These are phyloP conservation scores for Rhagonycha fulva DNA, from an alignment of 2,888 invertebrate species.

Conservation along the genomic window DNA sequence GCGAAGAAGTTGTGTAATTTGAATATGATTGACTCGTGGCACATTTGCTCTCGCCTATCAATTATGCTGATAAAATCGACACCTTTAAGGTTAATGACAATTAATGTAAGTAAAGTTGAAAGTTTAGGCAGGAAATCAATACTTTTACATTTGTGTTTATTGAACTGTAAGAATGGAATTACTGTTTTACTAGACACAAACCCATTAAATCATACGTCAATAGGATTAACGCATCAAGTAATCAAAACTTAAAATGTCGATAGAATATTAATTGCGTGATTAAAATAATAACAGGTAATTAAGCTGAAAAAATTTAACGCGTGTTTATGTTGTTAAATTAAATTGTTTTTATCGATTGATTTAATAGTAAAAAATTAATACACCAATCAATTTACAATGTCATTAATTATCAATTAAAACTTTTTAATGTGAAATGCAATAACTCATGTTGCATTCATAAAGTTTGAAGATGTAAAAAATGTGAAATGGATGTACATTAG, in stretches of 20 bases:
- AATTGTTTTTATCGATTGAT: not conserved
- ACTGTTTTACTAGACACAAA: not conserved
- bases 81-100: constrained; percentile 7
- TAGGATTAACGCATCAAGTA: not conserved
- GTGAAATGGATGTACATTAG: constrained; percentile 13
- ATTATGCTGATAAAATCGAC: constrained; percentile 10
- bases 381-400: not conserved
- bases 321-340: not conserved
- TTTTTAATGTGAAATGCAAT: constrained; percentile 7
- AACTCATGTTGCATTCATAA: constrained; percentile 6
- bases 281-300: not conserved
- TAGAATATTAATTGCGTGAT: not conserved
- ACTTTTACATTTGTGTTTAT: not conserved
- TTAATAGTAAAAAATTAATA: not conserved
- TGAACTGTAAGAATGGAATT: not conserved
- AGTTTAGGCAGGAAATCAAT: not conserved
- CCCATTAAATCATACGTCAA: not conserved
- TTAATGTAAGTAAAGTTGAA: constrained; percentile 1
- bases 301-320: not conserved
- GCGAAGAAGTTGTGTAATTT: constrained; percentile 15
- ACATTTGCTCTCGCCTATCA: constrained; percentile 3
- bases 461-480: not conserved
- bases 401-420: constrained; percentile 3
- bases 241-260: not conserved
- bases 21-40: constrained; percentile 15